Conservation (phyloP, 2,888 invertebrate genomes). For the Cheilosia grossa region DNA sequence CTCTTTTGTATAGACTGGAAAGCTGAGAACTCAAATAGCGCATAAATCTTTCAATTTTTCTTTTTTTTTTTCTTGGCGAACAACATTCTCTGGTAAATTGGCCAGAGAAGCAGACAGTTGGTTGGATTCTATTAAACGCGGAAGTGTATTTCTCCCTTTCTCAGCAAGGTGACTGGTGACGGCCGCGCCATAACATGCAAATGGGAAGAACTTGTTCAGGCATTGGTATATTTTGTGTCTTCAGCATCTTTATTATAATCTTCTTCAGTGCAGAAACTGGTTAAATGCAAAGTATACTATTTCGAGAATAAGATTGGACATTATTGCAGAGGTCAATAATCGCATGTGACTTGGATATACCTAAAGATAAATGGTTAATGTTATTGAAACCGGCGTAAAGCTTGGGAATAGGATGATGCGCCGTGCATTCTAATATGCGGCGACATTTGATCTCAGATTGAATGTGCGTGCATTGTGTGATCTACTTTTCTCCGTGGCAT, state of each 20-base stretch:
- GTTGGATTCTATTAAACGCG: constrained; percentile 60
- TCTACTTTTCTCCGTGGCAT: constrained; percentile 1
- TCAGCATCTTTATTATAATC: constrained; percentile 30
- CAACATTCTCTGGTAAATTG: constrained; percentile 50
- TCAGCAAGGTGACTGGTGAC: constrained; percentile 20
- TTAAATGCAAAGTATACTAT: constrained; percentile 25
- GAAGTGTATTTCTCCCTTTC: constrained; percentile 52
- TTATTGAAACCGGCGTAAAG: constrained; percentile 1
- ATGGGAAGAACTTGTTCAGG: constrained; percentile 27
- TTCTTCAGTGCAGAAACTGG: constrained; percentile 48
- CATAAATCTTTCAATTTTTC: constrained; percentile 16
- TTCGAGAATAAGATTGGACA: constrained; percentile 12
- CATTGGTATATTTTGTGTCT: constrained; percentile 45
- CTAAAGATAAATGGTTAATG: neutral
- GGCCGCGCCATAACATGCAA: constrained; percentile 46
- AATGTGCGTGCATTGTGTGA: neutral
- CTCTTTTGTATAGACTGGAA: neutral
- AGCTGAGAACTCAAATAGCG: constrained; percentile 7
- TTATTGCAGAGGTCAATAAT: constrained; percentile 58
- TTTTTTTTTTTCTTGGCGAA: constrained; percentile 50
- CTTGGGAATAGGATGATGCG: neutral
- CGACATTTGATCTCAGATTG: neutral
- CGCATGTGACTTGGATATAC: constrained; percentile 40
- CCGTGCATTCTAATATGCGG: constrained; percentile 22
- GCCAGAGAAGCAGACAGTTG: constrained; percentile 22